Evolutionary conservation across 2,888 invertebrate genomes (phyloP).

Genomic region (Trichogramma evanescens): DNA sequence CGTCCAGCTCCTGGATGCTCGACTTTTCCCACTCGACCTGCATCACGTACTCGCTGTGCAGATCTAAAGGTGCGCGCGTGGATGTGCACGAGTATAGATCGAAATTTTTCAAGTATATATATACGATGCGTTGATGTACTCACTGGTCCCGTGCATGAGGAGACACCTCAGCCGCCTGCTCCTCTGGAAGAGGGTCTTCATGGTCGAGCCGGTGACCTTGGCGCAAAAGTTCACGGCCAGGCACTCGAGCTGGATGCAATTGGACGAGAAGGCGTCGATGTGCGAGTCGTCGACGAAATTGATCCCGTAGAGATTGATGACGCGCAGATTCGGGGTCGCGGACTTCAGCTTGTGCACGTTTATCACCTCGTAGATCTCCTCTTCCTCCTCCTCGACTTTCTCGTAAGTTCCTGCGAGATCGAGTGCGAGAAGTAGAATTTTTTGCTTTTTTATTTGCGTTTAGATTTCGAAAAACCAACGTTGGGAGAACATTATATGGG

Average conservation of each 20-base stretch:
- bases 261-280: conserved; percentile 94
- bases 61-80: conserved; percentile 52
- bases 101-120: not conserved
- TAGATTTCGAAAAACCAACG: not conserved
- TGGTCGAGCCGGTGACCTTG: conserved; percentile 91
- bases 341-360: conserved; percentile 98
- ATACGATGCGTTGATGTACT: conserved; percentile 25
- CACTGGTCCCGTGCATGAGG: conserved; percentile 95
- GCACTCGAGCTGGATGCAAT: conserved; percentile 95
- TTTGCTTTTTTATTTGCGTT: too few relatives aligned
- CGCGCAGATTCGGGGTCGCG: conserved; percentile 92
- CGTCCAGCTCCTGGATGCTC: conserved; percentile 86
- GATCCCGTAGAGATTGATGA: conserved; percentile 97
- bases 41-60: conserved; percentile 88
- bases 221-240: conserved; percentile 95
- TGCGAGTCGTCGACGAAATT: conserved; percentile 98
- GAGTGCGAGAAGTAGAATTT: too few relatives aligned
- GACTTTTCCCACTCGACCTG: conserved; percentile 98
- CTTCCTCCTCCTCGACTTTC: conserved; percentile 96
- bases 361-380: conserved; percentile 98
- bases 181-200: conserved; percentile 88
- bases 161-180: conserved; percentile 87
- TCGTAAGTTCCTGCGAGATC: conserved; percentile 76
- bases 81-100: not conserved
- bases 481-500: not conserved